Evolutionary conservation across 2,113 vertebrate species (phyloP).

Genomic region (Ciconia boyciana): DNA sequence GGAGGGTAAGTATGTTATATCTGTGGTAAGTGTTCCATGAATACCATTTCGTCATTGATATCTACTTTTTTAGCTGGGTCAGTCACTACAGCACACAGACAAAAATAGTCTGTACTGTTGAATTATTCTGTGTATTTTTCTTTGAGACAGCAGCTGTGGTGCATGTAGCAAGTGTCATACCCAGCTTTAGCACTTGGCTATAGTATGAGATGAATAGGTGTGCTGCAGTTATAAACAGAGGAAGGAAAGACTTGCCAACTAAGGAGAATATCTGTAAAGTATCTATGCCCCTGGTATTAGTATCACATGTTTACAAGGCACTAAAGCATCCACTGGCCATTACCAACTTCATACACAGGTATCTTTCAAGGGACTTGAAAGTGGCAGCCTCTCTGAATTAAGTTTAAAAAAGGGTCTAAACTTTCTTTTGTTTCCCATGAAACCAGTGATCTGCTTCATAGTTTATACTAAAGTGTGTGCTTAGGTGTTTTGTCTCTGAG

Average conservation of each 20-base stretch:
- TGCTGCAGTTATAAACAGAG: not conserved
- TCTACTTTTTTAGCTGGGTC: not conserved
- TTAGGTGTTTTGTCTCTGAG: not conserved
- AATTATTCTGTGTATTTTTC: not conserved
- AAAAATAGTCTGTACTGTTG: not conserved
- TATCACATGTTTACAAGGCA: not conserved
- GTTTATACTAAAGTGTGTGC: not conserved
- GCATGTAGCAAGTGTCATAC: not conserved
- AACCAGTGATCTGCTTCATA: not conserved
- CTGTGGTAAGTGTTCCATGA: not conserved
- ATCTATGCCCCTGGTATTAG: not conserved
- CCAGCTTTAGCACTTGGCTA: not conserved
- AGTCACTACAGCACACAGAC: not conserved
- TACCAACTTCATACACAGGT: not conserved
- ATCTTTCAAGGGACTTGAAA: not conserved
- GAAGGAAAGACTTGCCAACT: not conserved
- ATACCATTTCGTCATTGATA: not conserved
- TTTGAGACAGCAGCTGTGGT: not conserved
- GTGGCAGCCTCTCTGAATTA: not conserved
- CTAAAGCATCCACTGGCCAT: not conserved
- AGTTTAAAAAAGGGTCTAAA: not conserved
- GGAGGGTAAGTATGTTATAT: not conserved
- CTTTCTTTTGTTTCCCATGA: not conserved
- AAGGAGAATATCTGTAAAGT: not conserved
- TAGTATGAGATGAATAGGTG: not conserved